Evolutionary conservation across 2,888 invertebrate genomes (phyloP).

Genomic region (Scaptomyza tumidula): DNA sequence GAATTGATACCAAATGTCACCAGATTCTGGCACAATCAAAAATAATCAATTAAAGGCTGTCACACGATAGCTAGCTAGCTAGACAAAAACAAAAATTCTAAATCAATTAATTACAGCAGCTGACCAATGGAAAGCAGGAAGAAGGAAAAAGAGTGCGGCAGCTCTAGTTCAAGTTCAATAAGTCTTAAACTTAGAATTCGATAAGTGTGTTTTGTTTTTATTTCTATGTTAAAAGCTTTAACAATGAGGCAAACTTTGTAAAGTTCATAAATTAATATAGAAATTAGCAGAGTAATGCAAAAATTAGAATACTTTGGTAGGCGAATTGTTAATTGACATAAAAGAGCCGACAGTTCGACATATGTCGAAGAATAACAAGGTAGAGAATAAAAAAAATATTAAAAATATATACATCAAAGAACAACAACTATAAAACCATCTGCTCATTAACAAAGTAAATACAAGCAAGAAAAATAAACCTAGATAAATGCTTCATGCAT

Average conservation of each 20-base stretch:
- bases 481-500: no score
- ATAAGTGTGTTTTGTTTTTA: not conserved
- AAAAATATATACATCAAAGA: no score
- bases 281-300: conserved; percentile 52
- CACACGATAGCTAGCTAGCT: conserved; percentile 35
- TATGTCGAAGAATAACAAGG: not conserved
- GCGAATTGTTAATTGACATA: conserved; percentile 52
- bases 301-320: conserved; percentile 46
- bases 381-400: not conserved
- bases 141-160: not conserved
- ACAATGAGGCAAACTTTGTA: conserved; percentile 19
- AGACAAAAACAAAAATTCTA: conserved; percentile 2
- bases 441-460: no score
- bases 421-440: no score
- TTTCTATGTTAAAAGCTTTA: conserved; percentile 6
- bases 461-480: no score
- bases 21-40: conserved; percentile 45
- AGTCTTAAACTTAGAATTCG: not conserved
- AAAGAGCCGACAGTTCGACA: conserved; percentile 42
- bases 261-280: conserved; percentile 24
- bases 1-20: conserved; percentile 50
- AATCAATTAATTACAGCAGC: conserved; percentile 43
- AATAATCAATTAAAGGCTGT: conserved; percentile 62
- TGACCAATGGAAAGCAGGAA: not conserved
- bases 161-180: not conserved